Base-by-base conservation (phyloP, 2,113 vertebrate genomes). In the Philantomba maxwellii region DNA sequence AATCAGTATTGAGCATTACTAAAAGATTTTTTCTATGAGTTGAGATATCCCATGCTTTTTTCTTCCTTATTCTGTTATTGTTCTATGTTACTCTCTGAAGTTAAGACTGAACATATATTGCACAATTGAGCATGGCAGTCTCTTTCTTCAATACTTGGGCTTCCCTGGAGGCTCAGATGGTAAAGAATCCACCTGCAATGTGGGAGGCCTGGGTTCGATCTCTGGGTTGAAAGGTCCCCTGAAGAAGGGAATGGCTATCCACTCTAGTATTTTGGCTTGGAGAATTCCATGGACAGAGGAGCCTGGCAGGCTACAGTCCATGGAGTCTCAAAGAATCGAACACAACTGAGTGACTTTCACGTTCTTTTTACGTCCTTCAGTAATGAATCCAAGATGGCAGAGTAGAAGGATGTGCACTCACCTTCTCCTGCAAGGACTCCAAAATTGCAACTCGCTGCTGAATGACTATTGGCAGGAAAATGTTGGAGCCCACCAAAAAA, bases 101-200 rank as follows among this genome's bases (percentile, higher is more conserved):
- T 12, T 3, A 49, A 60, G 12, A 77, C 62, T 11, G 0, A 1
- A 25, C 39, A 33, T 5, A 1, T 1, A 1, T 7, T 3, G 10
- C 36, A 16, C 1, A 2, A 6, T 70, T 66, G 39, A 66, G 12
- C 12, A 1, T 0, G 9, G 36, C 2, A 43, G 19, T 73, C 36
- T 73, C 11, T 43, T 73, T 25, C 36, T 23, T 70, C n/a, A 70
- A 36, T 70, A 70, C 21, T 1, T 70, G 2, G 5, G 19, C 64
- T 36, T 36, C 64, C 19, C 9, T 70, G 19, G 64, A 21, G n/a
- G n/a, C n/a, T 70, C 64, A 70, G 64, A 36, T 70, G 19, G 64
- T 21, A 36, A 36, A 19, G 19, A 70, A 36, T 36, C 17, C 64
- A 70, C n/a, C n/a, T 12, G 64, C n/a, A 36, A 36, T 21, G 9